A percentile compares a stretch with the other conserved stretches of the same genome.
Conservation (phyloP, 1,140 invertebrate genomes). For the Dendroctonus ponderosae region DNA sequence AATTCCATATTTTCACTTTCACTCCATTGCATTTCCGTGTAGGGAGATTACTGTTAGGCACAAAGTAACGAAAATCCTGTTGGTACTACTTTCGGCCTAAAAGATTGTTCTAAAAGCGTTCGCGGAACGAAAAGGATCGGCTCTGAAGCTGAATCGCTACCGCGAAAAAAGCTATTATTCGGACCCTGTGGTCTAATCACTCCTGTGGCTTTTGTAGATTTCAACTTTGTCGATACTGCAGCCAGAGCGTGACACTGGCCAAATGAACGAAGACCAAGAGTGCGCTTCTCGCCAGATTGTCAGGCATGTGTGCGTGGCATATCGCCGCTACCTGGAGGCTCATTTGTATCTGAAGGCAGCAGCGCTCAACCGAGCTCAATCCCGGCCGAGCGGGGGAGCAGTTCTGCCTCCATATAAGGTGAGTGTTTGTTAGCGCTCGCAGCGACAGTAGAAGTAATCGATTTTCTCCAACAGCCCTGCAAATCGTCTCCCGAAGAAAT, state of each 20-base stretch:
- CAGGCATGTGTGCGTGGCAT: conserved; percentile 85
- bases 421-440: conserved; percentile 13
- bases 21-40: no score
- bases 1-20: no score
- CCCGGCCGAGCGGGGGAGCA: conserved; percentile 48
- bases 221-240: conserved; percentile 79
- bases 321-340: conserved; percentile 90
- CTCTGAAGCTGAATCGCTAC: no score
- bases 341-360: conserved; percentile 85
- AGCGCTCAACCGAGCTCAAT: conserved; percentile 60
- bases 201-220: conserved; percentile 56
- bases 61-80: no score
- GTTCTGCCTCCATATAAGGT: conserved; percentile 65
- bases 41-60: no score
- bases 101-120: no score
- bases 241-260: conserved; percentile 63
- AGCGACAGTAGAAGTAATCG: neutral
- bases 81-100: no score
- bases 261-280: conserved; percentile 84
- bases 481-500: conserved; percentile 75
- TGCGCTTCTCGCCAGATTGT: conserved; percentile 93
- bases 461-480: conserved; percentile 56
- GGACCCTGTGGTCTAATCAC: neutral
- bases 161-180: no score
- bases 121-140: no score